Base-by-base conservation (phyloP, 2,113 vertebrate genomes). In the Piaya cayana region DNA sequence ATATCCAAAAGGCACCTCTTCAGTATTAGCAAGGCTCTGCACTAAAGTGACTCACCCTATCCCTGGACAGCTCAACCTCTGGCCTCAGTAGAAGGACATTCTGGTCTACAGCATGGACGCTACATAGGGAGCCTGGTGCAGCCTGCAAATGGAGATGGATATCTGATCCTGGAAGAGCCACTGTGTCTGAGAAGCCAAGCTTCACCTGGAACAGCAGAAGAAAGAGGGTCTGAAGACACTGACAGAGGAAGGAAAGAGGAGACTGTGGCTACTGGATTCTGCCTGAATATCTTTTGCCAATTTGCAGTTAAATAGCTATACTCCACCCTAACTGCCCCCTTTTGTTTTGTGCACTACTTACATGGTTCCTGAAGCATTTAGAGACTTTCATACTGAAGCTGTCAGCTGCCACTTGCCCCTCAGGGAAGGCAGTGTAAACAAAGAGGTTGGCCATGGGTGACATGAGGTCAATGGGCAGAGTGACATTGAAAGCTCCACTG, bases 71-170 rank as follows among this genome's bases (percentile, higher is more conserved):
- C 82, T 98, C 97, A 30, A 97, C 94, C 39, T 98, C 98, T 0
- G 98, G 97, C 34, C 94, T 98, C 95, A 98, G 47, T 68, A 99
- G 97, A 42, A 98, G 97, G 42, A 99, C 94, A 1, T 99, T 98
- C 77, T 98, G 90, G 90, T 99, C 99, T 8, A 99, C 95, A 5
- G 97, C 98, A 6, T 98, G 98, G 60, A 99, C 67, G 6, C 97
- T 99, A 32, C 99, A 99, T 12, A 99, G 94, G 26, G 99, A 99
- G n/a, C 97, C 82, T 23, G 98, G 97, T 13, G 97, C 92, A 26
- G 99, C 97, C 2, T 62, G 93, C 52, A 99, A 27, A 22, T 43
- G 93, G 79, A 99, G 92, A 27, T 0, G 90, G 80, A 88, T 88
- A 2, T 72, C 7, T 0, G 98, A 98, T 82, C 98, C 98, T 7